phyloP scores from a whole-genome alignment of 2,113 vertebrate genomes.

The Pao palembangensis region DNA sequence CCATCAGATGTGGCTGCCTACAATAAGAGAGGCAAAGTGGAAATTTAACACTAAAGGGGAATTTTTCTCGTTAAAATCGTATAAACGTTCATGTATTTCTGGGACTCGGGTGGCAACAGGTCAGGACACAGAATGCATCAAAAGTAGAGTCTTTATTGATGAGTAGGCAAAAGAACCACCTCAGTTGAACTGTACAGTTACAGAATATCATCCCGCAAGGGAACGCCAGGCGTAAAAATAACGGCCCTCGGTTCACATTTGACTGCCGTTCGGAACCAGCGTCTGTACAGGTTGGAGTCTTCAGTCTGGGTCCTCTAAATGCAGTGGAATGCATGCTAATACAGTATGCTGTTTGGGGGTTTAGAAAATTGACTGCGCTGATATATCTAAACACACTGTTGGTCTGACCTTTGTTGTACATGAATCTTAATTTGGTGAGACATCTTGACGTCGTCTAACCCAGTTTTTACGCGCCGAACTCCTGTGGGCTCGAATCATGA shows the following conservation, averaged over 20 bases:
- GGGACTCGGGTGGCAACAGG: slow-evolving; percentile 7
- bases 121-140: slow-evolving; percentile 64
- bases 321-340: slow-evolving; percentile 72
- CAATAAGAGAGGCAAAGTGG: too few species aligned
- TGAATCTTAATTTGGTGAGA: slow-evolving; percentile 61
- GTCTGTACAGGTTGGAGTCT: slow-evolving; percentile 66
- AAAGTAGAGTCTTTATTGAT: slow-evolving; percentile 79
- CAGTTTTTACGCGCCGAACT: slow-evolving; percentile 27
- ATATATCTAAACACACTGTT: slow-evolving; percentile 56
- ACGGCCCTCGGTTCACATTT: slow-evolving; percentile 54
- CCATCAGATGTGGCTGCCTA: neutral
- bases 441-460: slow-evolving; percentile 28
- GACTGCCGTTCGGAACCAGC: slow-evolving; percentile 39
- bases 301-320: slow-evolving; percentile 59
- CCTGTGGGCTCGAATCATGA: neutral
- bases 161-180: slow-evolving; percentile 74
- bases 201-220: slow-evolving; percentile 67
- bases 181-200: slow-evolving; percentile 76
- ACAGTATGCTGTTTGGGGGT: slow-evolving; percentile 67
- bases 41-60: too few species aligned
- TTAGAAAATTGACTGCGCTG: slow-evolving; percentile 63
- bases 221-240: slow-evolving; percentile 66
- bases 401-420: slow-evolving; percentile 60
- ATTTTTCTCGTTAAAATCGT: too few species aligned
- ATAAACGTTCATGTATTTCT: neutral